These are phyloP conservation scores for Phaenicophaeus curvirostris DNA, from an alignment of 2,797 vertebrate genomes.

Conservation along the genomic window DNA sequence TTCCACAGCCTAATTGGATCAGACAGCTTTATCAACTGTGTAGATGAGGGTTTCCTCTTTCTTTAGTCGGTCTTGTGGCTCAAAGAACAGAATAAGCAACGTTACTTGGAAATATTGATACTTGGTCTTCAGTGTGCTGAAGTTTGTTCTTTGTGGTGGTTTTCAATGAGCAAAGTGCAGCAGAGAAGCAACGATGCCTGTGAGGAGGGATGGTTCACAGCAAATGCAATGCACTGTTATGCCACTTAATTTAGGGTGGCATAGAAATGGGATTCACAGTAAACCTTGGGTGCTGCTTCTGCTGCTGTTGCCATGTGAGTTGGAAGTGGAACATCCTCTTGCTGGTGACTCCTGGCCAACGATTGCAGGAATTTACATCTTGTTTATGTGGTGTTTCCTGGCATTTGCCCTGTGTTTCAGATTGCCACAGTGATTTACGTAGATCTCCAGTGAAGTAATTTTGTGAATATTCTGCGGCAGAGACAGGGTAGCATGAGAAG, in stretches of 20 bases:
- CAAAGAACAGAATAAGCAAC: background rate
- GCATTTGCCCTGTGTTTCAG: conserved; percentile 1
- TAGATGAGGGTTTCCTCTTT: background rate
- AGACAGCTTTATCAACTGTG: background rate
- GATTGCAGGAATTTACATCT: background rate
- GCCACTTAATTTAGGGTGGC: background rate
- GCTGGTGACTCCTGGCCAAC: background rate
- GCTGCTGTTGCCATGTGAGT: background rate
- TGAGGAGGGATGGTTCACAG: background rate
- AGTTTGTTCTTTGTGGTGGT: background rate
- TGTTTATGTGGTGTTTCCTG: background rate
- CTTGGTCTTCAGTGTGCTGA: background rate
- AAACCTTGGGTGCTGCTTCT: background rate
- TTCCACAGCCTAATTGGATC: background rate
- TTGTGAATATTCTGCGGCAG: background rate
- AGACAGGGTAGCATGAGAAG: background rate
- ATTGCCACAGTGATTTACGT: background rate
- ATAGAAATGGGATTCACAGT: background rate
- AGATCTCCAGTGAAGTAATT: background rate
- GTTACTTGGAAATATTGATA: background rate
- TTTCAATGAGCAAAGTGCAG: background rate
- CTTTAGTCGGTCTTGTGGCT: background rate
- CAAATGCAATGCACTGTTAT: background rate
- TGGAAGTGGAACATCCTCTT: background rate
- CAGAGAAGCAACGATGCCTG: background rate